Conservation (phyloP, 2,113 vertebrate genomes). For the Hemiprocne comata region DNA sequence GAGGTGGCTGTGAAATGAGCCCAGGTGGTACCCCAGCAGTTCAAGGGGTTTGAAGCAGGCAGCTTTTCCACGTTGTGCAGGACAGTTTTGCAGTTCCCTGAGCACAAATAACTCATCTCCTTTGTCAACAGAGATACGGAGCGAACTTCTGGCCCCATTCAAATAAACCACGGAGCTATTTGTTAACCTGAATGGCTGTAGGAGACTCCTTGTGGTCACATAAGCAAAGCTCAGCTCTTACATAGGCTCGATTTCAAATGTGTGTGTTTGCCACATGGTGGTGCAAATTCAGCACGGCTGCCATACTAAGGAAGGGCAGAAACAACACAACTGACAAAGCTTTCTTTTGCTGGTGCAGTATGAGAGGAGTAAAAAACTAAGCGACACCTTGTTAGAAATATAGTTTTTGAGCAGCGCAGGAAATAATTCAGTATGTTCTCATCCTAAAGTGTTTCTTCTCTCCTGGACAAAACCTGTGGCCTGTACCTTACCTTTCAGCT, state of each 20-base stretch:
- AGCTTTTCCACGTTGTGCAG: neutral
- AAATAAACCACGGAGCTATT: neutral
- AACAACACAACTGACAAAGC: neutral
- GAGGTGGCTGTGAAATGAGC: neutral
- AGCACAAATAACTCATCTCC: neutral
- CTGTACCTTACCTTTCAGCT: slow-evolving; percentile 76
- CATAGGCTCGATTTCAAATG: neutral
- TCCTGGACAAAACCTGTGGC: neutral
- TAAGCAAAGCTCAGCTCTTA: neutral
- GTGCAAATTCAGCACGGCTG: neutral
- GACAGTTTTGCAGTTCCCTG: neutral
- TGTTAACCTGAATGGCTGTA: neutral
- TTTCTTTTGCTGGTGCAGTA: neutral
- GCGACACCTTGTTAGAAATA: neutral
- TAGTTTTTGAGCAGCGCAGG: neutral
- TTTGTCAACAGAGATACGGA: neutral
- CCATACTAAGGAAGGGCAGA: neutral
- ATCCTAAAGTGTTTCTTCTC: neutral
- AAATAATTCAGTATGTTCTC: neutral
- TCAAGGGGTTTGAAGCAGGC: neutral
- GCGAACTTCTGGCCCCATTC: neutral
- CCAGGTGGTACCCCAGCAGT: neutral
- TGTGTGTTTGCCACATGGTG: neutral
- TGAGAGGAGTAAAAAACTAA: neutral
- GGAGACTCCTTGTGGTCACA: neutral